Conservation (phyloP, 2,888 invertebrate species). For the Exephanes ischioxanthus region DNA sequence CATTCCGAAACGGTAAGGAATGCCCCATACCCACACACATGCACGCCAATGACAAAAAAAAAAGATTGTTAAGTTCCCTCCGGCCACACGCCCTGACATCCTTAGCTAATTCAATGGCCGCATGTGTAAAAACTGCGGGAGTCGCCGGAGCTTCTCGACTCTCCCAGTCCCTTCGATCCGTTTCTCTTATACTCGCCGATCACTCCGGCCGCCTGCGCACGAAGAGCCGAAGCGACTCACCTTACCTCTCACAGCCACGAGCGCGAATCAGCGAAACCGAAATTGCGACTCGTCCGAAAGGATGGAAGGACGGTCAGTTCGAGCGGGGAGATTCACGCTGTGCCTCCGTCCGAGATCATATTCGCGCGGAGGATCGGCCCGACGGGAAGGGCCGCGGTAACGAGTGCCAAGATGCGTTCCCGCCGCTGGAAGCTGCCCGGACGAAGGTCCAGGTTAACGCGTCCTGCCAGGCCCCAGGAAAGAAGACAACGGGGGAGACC, state of each 20-base stretch:
- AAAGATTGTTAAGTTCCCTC: conserved; percentile 26
- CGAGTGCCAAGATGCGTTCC: conserved; percentile 17
- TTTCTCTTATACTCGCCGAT: conserved; percentile 1
- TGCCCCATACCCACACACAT: not conserved
- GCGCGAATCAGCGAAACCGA: conserved; percentile 22
- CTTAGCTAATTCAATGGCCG: conserved; percentile 42
- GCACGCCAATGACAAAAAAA: not conserved
- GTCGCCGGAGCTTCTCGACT: not conserved
- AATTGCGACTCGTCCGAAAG: conserved; percentile 64
- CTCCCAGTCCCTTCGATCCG: conserved; percentile 20
- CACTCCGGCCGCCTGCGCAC: conserved; percentile 33
- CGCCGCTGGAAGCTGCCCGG: conserved; percentile 6
- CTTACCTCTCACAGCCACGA: not conserved
- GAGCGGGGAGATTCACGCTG: conserved; percentile 71
- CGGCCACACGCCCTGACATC: conserved; percentile 47
- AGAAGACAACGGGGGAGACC: conserved; percentile 73
- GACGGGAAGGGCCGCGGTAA: conserved; percentile 11
- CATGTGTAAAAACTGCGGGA: conserved; percentile 1
- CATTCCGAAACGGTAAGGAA: no score
- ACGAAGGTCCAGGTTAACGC: conserved; percentile 31
- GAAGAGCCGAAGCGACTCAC: conserved; percentile 35
- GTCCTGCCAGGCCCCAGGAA: conserved; percentile 4
- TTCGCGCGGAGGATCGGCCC: conserved; percentile 20
- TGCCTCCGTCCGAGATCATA: conserved; percentile 67
- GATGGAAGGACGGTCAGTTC: conserved; percentile 69